These are phyloP conservation scores for Rhopalosiphum padi DNA, from an alignment of 1,140 invertebrate species.

Conservation along the genomic window DNA sequence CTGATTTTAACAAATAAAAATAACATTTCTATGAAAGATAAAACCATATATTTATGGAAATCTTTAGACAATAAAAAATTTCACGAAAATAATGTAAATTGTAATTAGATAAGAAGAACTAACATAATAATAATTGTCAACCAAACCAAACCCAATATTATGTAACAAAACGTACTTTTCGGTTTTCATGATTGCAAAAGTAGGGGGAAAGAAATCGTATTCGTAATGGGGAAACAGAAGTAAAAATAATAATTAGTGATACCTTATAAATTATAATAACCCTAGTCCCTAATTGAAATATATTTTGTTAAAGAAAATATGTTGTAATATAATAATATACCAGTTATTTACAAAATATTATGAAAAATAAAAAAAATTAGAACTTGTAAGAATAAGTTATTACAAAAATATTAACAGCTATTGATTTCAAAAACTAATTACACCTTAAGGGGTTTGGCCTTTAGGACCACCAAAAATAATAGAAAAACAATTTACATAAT, in stretches of 20 bases:
- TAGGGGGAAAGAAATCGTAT: background rate
- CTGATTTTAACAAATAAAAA: background rate
- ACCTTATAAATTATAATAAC: background rate
- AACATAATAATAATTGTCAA: background rate
- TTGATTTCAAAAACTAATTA: background rate
- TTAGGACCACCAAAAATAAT: background rate
- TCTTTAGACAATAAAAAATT: background rate
- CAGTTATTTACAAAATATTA: background rate
- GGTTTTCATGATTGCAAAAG: background rate
- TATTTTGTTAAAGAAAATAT: background rate
- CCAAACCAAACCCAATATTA: background rate
- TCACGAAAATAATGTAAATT: background rate
- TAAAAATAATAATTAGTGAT: constrained; percentile 4
- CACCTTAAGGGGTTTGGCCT: background rate
- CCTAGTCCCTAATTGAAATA: constrained; percentile 21
- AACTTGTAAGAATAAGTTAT: too few species aligned
- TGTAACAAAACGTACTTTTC: background rate
- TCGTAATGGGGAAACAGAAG: background rate
- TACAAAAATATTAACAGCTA: background rate
- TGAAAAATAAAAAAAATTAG: background rate
- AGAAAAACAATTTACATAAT: background rate
- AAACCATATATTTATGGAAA: background rate
- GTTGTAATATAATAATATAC: background rate
- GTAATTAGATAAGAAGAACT: background rate
- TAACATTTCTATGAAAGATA: background rate